A percentile compares a stretch with the other conserved stretches of the same genome.
Evolutionary conservation across 2,113 vertebrate species (phyloP).

Genomic region (Chaenogobius annularis): DNA sequence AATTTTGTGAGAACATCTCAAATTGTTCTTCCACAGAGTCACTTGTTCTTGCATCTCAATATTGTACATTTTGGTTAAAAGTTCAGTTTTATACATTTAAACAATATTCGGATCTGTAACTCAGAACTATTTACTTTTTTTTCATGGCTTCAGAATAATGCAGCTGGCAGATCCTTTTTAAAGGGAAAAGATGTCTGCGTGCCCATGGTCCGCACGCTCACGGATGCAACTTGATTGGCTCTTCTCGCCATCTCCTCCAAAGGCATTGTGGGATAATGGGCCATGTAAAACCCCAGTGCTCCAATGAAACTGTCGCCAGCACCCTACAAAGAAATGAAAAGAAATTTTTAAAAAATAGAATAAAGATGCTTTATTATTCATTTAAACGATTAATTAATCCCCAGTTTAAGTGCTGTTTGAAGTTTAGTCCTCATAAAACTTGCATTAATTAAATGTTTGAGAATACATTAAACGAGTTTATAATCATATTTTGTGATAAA

Average conservation of each 20-base stretch:
- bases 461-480: neutral
- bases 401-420: too few species aligned
- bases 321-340: constrained; percentile 82
- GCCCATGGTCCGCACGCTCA: constrained; percentile 85
- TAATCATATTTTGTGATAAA: neutral
- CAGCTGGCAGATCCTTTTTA: constrained; percentile 81
- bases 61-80: neutral
- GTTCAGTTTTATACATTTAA: neutral
- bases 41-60: neutral
- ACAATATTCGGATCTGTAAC: neutral
- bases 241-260: constrained; percentile 90
- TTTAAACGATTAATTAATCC: too few species aligned
- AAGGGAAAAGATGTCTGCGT: constrained; percentile 89
- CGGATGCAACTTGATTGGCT: constrained; percentile 84
- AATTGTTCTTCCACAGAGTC: neutral
- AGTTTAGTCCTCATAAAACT: too few species aligned
- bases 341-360: too few species aligned
- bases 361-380: too few species aligned
- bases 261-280: constrained; percentile 81
- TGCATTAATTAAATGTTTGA: too few species aligned
- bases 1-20: neutral
- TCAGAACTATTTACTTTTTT: neutral
- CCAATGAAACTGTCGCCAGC: constrained; percentile 97
- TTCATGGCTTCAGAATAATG: constrained; percentile 76
- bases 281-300: constrained; percentile 91